These are phyloP conservation scores for Miniopterus natalensis DNA, from an alignment of 2,113 vertebrate genomes.

Conservation along the genomic window DNA sequence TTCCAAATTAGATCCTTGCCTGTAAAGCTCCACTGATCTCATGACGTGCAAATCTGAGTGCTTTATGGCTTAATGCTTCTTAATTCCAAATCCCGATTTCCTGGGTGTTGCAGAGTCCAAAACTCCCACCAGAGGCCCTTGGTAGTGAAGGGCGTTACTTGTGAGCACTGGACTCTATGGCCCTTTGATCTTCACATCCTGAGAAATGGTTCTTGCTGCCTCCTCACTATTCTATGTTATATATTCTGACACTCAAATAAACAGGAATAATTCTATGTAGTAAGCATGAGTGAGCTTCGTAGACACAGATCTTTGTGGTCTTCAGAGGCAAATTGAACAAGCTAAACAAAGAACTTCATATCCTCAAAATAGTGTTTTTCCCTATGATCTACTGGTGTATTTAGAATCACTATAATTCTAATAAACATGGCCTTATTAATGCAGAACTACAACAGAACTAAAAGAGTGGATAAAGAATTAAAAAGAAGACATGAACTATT, in stretches of 20 bases:
- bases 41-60: rapidly evolving
- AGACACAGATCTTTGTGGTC: neutral
- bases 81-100: neutral
- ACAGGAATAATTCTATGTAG: neutral
- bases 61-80: neutral
- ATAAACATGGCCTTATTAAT: neutral
- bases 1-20: neutral
- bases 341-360: neutral
- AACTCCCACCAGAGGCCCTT: neutral
- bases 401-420: slow-evolving; percentile 18
- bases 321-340: neutral
- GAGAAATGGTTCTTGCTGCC: neutral
- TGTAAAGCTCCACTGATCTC: neutral
- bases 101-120: rapidly evolving
- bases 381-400: neutral
- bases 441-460: neutral
- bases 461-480: neutral
- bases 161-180: neutral
- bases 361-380: neutral
- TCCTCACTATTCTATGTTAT: neutral
- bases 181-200: neutral
- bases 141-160: neutral
- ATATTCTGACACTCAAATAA: neutral
- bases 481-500: neutral
- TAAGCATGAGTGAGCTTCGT: neutral